A percentile compares a stretch with the other conserved stretches of the same genome.
phyloP scores from a whole-genome alignment of 1,140 invertebrate genomes.

The Phocides pigmalion region DNA sequence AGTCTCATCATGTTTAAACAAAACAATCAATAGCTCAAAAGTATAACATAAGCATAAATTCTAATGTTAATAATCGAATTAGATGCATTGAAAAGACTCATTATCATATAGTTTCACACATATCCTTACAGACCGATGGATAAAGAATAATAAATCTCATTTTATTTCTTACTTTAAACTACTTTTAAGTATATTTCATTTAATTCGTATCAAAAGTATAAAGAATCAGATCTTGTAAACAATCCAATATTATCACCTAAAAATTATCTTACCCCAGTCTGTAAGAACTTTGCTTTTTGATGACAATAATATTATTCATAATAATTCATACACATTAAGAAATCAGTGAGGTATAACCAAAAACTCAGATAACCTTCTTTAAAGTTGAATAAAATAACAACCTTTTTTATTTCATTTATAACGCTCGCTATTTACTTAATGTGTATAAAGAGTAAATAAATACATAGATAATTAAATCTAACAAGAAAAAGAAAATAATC shows the following conservation, averaged over 20 bases:
- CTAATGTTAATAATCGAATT: not conserved
- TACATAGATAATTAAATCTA: slow-evolving; percentile 20
- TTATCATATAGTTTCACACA: slow-evolving; percentile 1
- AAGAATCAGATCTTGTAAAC: slow-evolving; percentile 16
- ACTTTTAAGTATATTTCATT: slow-evolving; percentile 8
- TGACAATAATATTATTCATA: slow-evolving; percentile 1
- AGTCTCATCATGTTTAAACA: slow-evolving; percentile 12
- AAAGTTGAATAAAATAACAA: not conserved
- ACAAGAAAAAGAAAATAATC: slow-evolving; percentile 29
- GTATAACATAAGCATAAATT: not conserved
- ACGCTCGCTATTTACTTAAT: slow-evolving; percentile 11
- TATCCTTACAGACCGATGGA: slow-evolving; percentile 18
- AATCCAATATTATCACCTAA: not conserved
- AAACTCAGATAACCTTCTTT: not conserved
- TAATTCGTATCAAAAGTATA: slow-evolving; percentile 5
- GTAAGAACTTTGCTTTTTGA: slow-evolving; percentile 18
- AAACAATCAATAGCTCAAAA: slow-evolving; percentile 10
- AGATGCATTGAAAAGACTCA: slow-evolving; percentile 14
- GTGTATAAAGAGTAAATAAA: slow-evolving; percentile 27
- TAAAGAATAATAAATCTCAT: not conserved
- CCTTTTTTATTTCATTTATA: not conserved
- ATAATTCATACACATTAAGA: slow-evolving; percentile 27
- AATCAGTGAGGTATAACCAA: not conserved
- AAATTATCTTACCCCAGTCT: not conserved
- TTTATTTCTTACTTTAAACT: not conserved